Conservation (phyloP, 2,888 invertebrate genomes). For the Cerastis rubricosa region DNA sequence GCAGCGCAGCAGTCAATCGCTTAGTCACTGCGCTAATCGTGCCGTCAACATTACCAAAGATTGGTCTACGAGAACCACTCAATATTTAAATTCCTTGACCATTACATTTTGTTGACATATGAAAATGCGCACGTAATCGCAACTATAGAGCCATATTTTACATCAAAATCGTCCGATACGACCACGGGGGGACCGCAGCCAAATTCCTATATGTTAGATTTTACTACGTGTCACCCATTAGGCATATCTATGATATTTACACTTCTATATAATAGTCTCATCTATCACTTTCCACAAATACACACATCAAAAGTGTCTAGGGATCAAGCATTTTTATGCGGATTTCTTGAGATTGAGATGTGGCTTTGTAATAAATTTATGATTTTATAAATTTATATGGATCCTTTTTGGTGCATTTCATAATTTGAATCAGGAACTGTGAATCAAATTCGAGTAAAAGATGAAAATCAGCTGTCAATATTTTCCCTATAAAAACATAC, state of each 20-base stretch:
- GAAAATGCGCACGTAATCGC: background rate
- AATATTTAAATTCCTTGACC: background rate
- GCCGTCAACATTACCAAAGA: background rate
- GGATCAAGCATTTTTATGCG: no score
- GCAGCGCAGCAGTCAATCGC: no score
- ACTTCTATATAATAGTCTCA: background rate
- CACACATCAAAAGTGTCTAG: no score
- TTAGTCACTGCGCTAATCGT: no score
- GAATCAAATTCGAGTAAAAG: no score
- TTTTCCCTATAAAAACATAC: no score
- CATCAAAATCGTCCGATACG: constrained; percentile 4
- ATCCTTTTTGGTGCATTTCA: no score
- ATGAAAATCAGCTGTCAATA: no score
- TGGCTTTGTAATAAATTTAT: no score
- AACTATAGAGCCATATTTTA: background rate
- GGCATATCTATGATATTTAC: background rate
- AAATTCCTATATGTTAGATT: constrained; percentile 15
- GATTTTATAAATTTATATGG: no score
- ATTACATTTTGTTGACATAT: background rate
- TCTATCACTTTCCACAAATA: background rate
- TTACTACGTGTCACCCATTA: background rate
- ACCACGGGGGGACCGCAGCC: background rate
- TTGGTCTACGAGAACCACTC: background rate
- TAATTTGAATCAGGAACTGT: no score
- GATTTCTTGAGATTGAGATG: no score